phyloP scores from a whole-genome alignment of 2,113 vertebrate species.

The Pagrus major region DNA sequence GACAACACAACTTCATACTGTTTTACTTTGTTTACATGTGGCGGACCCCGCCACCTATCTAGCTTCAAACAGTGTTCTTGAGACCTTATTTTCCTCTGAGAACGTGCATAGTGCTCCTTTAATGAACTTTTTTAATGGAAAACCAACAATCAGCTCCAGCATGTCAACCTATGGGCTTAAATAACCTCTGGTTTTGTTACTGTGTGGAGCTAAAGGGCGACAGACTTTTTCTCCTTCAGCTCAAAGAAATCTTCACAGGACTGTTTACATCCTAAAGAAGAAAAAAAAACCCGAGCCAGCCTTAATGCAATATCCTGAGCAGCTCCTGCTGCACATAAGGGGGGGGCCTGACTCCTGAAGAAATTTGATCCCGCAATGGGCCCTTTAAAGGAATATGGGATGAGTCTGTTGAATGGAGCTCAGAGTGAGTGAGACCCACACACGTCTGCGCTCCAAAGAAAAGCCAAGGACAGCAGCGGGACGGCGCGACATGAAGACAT shows the following conservation, averaged over 20 bases:
- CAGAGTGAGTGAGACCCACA: slow-evolving; percentile 61
- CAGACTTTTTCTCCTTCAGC: neutral
- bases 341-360: slow-evolving; percentile 73
- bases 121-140: too few species aligned
- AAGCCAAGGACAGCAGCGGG: slow-evolving; percentile 29
- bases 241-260: slow-evolving; percentile 16
- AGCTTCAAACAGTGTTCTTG: too few species aligned
- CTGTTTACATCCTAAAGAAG: slow-evolving; percentile 63
- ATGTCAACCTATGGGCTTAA: neutral
- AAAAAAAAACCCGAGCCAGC: slow-evolving; percentile 45
- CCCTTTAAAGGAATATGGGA: slow-evolving; percentile 87
- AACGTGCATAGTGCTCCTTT: too few species aligned
- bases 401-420: slow-evolving; percentile 82
- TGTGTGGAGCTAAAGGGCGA: neutral
- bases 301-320: slow-evolving; percentile 80
- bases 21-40: too few species aligned
- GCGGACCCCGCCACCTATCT: too few species aligned
- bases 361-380: slow-evolving; percentile 81
- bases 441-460: slow-evolving; percentile 57
- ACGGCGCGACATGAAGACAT: neutral
- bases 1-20: too few species aligned
- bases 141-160: too few species aligned
- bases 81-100: too few species aligned
- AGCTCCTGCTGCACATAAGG: slow-evolving; percentile 58
- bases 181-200: neutral